These are phyloP conservation scores for Zeus faber DNA, from an alignment of 2,113 vertebrate genomes.

Conservation along the genomic window DNA sequence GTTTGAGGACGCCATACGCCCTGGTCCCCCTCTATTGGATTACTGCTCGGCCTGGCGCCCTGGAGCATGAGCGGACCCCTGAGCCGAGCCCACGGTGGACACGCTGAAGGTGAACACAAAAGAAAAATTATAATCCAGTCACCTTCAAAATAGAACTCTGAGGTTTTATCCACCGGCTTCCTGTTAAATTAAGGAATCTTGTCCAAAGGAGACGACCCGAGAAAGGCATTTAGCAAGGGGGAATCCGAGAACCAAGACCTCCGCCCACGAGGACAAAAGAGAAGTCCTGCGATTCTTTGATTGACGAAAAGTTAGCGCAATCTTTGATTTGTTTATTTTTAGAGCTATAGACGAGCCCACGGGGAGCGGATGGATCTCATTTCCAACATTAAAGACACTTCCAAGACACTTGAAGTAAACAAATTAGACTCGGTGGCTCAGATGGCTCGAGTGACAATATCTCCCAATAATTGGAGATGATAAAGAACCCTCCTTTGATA, in stretches of 20 bases:
- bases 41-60: conserved; percentile 49
- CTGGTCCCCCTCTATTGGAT: conserved; percentile 62
- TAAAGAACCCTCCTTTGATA: conserved; percentile 57
- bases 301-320: conserved; percentile 35
- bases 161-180: no score
- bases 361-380: conserved; percentile 31
- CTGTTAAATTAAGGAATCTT: not conserved
- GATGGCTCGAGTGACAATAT: conserved; percentile 58
- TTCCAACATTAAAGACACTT: conserved; percentile 44
- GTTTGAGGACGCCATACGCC: conserved; percentile 63
- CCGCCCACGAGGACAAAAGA: no score
- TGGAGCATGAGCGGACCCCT: conserved; percentile 35
- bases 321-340: conserved; percentile 42
- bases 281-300: no score
- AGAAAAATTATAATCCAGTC: conserved; percentile 13
- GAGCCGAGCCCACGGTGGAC: conserved; percentile 18
- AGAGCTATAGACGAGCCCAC: conserved; percentile 23
- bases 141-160: no score
- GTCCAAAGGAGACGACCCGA: not conserved
- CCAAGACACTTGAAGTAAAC: conserved; percentile 52
- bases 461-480: conserved; percentile 59
- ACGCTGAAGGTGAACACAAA: conserved; percentile 31
- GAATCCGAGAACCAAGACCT: no score
- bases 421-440: conserved; percentile 55
- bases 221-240: no score